A percentile compares a stretch with the other conserved stretches of the same genome.
Conservation (phyloP, 2,113 vertebrate species). For the Panthera leo region DNA sequence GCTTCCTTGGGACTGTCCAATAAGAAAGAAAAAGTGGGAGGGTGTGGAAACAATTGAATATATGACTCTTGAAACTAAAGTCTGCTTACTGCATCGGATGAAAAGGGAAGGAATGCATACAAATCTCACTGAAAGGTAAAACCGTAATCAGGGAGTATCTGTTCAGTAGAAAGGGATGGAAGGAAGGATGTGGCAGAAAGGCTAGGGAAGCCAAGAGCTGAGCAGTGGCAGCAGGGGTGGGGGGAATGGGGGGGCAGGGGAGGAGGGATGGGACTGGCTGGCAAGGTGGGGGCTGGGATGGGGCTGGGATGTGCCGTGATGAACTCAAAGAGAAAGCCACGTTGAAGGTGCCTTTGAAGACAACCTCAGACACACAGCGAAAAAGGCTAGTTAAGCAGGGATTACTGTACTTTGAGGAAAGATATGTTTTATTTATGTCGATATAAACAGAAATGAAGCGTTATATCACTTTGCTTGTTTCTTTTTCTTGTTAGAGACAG, state of each 20-base stretch:
- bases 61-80: neutral
- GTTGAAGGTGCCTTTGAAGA: constrained; percentile 62
- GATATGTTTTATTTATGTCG: constrained; percentile 59
- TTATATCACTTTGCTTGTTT: neutral
- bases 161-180: constrained; percentile 57
- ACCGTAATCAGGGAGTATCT: constrained; percentile 25
- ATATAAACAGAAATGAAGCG: constrained; percentile 14
- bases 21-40: neutral
- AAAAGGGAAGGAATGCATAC: constrained; percentile 39
- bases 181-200: constrained; percentile 46
- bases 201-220: neutral
- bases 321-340: constrained; percentile 41
- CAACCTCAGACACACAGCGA: constrained; percentile 6
- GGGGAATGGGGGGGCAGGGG: neutral
- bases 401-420: constrained; percentile 46
- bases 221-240: neutral
- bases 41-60: neutral
- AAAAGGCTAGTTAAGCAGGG: constrained; percentile 18
- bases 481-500: neutral
- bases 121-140: constrained; percentile 50
- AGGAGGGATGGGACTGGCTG: neutral
- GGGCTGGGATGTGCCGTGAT: neutral
- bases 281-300: neutral
- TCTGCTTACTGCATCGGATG: constrained; percentile 5
- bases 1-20: neutral